phyloP scores from a whole-genome alignment of 2,888 invertebrate genomes.

The Gari tellinella region DNA sequence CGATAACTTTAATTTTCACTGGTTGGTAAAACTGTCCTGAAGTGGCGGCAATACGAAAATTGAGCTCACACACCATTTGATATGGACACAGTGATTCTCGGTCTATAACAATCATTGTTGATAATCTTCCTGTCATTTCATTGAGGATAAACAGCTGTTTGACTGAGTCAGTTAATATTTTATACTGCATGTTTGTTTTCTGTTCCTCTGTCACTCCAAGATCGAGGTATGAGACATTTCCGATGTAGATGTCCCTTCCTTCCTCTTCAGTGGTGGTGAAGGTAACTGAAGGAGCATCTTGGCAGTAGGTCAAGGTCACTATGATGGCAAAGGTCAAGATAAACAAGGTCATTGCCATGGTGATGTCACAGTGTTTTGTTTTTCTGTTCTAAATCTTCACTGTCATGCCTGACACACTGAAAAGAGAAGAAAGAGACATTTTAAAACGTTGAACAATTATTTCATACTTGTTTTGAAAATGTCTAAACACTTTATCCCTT shows the following conservation, averaged over 20 bases:
- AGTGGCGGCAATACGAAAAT: conserved; percentile 36
- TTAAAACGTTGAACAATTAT: too few species aligned
- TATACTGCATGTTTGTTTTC: conserved; percentile 21
- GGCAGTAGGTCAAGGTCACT: conserved; percentile 25
- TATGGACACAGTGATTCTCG: conserved; percentile 46
- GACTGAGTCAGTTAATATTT: conserved; percentile 20
- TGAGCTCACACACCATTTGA: conserved; percentile 34
- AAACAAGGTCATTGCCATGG: conserved; percentile 35
- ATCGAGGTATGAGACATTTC: conserved; percentile 29
- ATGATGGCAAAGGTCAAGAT: conserved; percentile 31
- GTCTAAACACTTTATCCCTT: too few species aligned
- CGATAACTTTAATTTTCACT: conserved; percentile 60
- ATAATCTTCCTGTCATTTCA: conserved; percentile 37
- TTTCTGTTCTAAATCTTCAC: neutral
- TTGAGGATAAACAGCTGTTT: conserved; percentile 45
- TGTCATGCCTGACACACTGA: conserved; percentile 25
- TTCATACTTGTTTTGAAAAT: too few species aligned
- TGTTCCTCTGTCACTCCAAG: conserved; percentile 29
- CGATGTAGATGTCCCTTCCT: conserved; percentile 20
- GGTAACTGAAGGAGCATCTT: conserved; percentile 39
- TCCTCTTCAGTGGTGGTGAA: conserved; percentile 44
- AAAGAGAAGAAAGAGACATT: conserved; percentile 42
- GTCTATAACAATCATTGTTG: conserved; percentile 50
- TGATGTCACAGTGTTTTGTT: neutral
- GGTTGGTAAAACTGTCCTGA: conserved; percentile 41